Percentiles rank a stretch among this genome's conserved stretches.
These are phyloP conservation scores for Drosophila melanogaster DNA, from an alignment of 1,140 invertebrate genomes.

Conservation along the genomic window Release_6_plus_ISO1_MT NT_033777.3:26462501-26463000, in stretches of 20 bases:
- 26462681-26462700: not conserved
- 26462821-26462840: too few species aligned
- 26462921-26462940: constrained; percentile 12
- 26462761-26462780: too few species aligned
- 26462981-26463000: not conserved
- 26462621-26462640: constrained; percentile 1
- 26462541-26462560: constrained; percentile 17
- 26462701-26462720: too few species aligned
- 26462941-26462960: not conserved
- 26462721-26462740: too few species aligned
- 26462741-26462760: too few species aligned
- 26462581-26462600: constrained; percentile 10
- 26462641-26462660: not conserved
- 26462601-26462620: not conserved
- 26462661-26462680: not conserved
- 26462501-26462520: constrained; percentile 17
- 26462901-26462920: not conserved
- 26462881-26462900: constrained; percentile 1
- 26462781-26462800: not conserved
- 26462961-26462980: not conserved
- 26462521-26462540: constrained; percentile 7
- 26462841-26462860: constrained; percentile 9
- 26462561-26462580: constrained; percentile 22
- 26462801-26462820: too few species aligned
- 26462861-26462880: constrained; percentile 14